phyloP scores from a whole-genome alignment of 2,797 vertebrate species.

The Simalia tracyae region DNA sequence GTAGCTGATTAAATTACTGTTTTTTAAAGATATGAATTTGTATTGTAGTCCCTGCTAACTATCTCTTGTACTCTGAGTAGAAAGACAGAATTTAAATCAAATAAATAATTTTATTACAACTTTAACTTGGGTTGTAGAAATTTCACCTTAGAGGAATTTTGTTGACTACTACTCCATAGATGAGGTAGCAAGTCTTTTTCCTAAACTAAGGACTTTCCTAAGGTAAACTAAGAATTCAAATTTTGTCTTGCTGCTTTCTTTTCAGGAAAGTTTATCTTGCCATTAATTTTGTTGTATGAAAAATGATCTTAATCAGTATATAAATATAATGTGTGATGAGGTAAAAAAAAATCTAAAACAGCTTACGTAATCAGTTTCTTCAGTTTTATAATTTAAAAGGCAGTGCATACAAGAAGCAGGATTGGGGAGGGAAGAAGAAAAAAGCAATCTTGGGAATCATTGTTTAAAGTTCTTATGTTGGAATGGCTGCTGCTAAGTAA shows the following conservation, averaged over 20 bases:
- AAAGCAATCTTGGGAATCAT: background rate
- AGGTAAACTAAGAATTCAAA: background rate
- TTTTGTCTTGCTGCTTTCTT: background rate
- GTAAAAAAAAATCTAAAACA: background rate
- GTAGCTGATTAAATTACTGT: background rate
- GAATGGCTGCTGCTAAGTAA: background rate
- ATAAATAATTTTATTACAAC: background rate
- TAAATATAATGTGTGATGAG: background rate
- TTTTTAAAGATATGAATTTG: background rate
- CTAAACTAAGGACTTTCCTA: background rate
- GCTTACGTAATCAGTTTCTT: background rate
- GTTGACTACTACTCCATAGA: background rate
- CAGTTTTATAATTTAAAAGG: background rate
- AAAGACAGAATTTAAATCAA: background rate
- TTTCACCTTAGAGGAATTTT: background rate
- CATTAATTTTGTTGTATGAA: background rate
- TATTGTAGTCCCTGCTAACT: background rate
- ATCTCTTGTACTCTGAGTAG: background rate
- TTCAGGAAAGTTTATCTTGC: background rate
- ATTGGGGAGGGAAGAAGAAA: background rate
- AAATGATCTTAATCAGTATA: background rate
- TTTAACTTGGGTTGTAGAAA: background rate
- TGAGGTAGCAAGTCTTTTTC: background rate
- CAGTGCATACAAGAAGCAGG: background rate
- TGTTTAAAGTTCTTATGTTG: background rate